A percentile compares a stretch with the other conserved stretches of the same genome.
Conservation (phyloP, 2,113 vertebrate genomes). For the Jacana jacana region DNA sequence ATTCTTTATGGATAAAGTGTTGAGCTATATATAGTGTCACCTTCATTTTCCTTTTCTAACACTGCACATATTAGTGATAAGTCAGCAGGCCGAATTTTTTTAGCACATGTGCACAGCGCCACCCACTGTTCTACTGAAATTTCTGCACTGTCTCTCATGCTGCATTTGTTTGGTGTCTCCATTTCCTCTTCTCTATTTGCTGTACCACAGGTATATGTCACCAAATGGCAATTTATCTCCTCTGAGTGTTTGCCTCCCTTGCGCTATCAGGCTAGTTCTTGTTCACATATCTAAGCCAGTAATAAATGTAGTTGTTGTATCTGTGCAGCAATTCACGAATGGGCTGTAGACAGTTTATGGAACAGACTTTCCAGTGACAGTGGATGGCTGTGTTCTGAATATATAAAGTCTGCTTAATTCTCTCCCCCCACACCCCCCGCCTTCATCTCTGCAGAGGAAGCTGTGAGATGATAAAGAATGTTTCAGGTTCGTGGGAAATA, state of each 20-base stretch:
- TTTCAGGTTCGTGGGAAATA: background rate
- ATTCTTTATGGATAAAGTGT: background rate
- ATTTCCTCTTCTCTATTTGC: background rate
- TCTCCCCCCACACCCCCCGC: too few relatives aligned
- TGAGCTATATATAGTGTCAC: background rate
- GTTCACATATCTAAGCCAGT: background rate
- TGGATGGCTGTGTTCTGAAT: background rate
- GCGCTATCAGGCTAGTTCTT: background rate
- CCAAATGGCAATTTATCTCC: background rate
- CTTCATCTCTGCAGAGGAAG: background rate
- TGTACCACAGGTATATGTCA: background rate
- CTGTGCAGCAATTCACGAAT: background rate
- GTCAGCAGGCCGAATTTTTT: background rate
- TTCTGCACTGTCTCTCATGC: background rate
- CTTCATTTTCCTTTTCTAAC: background rate
- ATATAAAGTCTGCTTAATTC: background rate
- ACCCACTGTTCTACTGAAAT: conserved; percentile 26
- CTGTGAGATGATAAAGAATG: background rate
- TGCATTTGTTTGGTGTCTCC: background rate
- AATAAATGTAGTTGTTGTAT: background rate
- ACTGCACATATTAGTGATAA: background rate
- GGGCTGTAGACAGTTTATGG: background rate
- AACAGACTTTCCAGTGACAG: background rate
- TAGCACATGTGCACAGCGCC: conserved; percentile 35
- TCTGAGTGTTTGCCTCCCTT: background rate